Evolutionary conservation across 2,797 vertebrate genomes (phyloP).

Genomic region (Scleropages formosus): DNA sequence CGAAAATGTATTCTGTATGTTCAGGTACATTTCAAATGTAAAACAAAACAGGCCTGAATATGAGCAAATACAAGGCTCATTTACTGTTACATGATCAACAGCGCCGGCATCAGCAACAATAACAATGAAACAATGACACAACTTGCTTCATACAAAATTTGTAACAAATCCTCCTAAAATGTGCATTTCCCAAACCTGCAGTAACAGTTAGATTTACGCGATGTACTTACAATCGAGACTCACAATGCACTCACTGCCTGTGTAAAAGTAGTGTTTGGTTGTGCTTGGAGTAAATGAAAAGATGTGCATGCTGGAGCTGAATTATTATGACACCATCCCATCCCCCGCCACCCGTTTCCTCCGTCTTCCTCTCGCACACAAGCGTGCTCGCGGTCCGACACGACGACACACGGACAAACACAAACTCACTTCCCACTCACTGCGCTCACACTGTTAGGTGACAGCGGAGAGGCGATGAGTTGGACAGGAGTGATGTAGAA

Average conservation of each 20-base stretch:
- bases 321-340: conserved; percentile 2
- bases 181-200: background rate
- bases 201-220: conserved; percentile 10
- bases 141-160: no score
- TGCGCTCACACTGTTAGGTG: conserved; percentile 22
- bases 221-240: conserved; percentile 26
- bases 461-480: conserved; percentile 51
- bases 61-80: background rate
- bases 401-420: conserved; percentile 20
- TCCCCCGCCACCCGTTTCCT: background rate
- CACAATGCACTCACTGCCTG: conserved; percentile 23
- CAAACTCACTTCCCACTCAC: conserved; percentile 37
- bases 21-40: background rate
- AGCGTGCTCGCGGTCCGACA: conserved; percentile 27
- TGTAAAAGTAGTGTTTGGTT: conserved; percentile 27
- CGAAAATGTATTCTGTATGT: background rate
- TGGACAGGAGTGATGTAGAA: conserved; percentile 66
- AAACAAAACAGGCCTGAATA: background rate
- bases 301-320: conserved; percentile 22
- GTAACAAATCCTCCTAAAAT: background rate
- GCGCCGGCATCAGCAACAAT: conserved; percentile 6
- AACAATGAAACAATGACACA: background rate
- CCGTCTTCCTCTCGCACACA: background rate
- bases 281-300: conserved; percentile 30
- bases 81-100: background rate